Evolutionary conservation across 1,140 invertebrate genomes (phyloP), one percentile per base, ranked within the genome.

Genomic region (Bicyclus anynana): DNA sequence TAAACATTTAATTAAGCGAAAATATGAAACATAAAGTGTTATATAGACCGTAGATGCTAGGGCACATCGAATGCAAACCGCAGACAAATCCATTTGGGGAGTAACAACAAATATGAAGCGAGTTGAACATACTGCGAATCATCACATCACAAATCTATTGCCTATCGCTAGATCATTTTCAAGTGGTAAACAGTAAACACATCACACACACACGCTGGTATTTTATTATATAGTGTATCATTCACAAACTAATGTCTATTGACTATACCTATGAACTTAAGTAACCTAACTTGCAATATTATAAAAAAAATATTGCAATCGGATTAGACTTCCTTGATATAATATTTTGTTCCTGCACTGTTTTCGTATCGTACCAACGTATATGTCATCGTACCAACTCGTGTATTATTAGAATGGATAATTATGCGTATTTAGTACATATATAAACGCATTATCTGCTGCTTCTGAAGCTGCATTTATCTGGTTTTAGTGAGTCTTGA

Each of bases 11-110:
- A 27, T 26, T 27, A 54, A n/a, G 18, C 68, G 51, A 68, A 60
- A 47, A 55, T 65, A 29, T 60, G 67, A 72, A 81, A 77, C 72
- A 67, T 61, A 67, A 67, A 79, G 80, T 86, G 81, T 83, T 84
- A 83, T 87, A 87, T 79, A 84, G 84, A 87, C 80, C 75, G 62
- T 48, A 60, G 37, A 65, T 20, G 29, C 12, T 2, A 63, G 44
- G 29, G 37, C 29, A 44, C 38, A 49, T 60, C 58, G 57, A 69
- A 58, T 58, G 69, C 53, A 42, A 57, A 69, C 56, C 69, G 62
- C 67, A 74, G 71, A 62, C 49, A 61, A 52, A 46, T 33, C 44
- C 40, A 9, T 14, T 16, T 38, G 18, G 52, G 51, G 10, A 63
- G 26, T 40, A 44, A 47, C 20, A 38, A 56, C 27, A 59, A 55